Evolutionary conservation across 2,113 vertebrate genomes (phyloP).

Genomic region (Phocoena sinus): DNA sequence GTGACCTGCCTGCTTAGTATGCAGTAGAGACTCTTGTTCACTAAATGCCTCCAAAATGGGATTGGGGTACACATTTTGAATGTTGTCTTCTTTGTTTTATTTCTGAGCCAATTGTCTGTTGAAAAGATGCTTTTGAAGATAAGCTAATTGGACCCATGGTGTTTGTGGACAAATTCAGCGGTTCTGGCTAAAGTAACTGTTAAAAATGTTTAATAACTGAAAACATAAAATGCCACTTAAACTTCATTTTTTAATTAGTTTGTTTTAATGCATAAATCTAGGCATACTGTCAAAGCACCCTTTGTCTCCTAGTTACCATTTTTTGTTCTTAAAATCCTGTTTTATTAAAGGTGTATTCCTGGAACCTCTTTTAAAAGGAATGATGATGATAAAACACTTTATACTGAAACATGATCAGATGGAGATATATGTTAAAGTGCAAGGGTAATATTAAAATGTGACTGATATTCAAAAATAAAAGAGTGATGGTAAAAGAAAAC

Average conservation of each 20-base stretch:
- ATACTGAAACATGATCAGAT: not conserved
- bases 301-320: constrained; percentile 13
- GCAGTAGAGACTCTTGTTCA: not conserved
- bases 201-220: constrained; percentile 9
- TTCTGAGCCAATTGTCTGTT: constrained; percentile 1
- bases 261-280: constrained; percentile 16
- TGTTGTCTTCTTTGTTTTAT: not conserved
- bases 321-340: constrained; percentile 28
- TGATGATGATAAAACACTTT: not conserved
- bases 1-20: not conserved
- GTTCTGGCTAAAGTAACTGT: not conserved
- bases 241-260: not conserved
- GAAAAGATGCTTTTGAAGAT: constrained; percentile 29
- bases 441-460: not conserved
- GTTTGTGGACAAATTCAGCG: not conserved
- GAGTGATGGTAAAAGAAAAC: not conserved
- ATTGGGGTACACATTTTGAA: not conserved
- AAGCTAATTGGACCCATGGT: not conserved
- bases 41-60: not conserved
- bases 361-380: not conserved
- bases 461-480: not conserved
- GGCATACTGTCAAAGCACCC: not conserved
- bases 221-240: not conserved
- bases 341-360: not conserved
- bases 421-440: not conserved